Percentiles rank a stretch among this genome's conserved stretches.
These are phyloP conservation scores for Ormyrus nitidulus DNA, from an alignment of 2,888 invertebrate species.

Conservation along the genomic window DNA sequence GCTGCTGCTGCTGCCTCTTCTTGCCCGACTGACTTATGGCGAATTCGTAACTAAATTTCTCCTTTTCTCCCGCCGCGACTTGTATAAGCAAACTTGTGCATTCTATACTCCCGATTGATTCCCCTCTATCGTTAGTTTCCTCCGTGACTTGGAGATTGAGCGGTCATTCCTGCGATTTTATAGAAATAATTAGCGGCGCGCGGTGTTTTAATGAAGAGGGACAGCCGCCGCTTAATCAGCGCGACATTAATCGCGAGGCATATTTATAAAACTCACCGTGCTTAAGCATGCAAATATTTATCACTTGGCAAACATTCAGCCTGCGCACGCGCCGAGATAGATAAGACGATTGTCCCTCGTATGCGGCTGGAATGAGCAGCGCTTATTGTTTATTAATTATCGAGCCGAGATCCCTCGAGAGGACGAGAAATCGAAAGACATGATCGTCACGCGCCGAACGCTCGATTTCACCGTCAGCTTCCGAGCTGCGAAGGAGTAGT, in stretches of 20 bases:
- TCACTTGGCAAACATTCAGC: not conserved
- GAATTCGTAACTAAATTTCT: conserved; percentile 16
- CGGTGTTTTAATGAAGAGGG: conserved; percentile 20
- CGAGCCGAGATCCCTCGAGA: conserved; percentile 4
- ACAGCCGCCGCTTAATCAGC: conserved; percentile 15
- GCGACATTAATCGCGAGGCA: conserved; percentile 7
- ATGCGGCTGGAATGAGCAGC: not conserved
- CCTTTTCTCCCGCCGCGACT: not conserved
- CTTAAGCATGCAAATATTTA: not conserved
- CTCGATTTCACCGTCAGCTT: too few relatives aligned
- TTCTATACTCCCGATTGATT: not conserved
- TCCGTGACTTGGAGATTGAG: not conserved
- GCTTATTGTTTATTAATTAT: conserved; percentile 2
- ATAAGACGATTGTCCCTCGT: conserved; percentile 1
- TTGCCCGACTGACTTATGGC: conserved; percentile 18
- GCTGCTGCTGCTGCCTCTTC: conserved; percentile 8
- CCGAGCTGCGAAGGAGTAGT: not conserved
- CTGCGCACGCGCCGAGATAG: not conserved
- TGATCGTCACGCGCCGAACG: not conserved
- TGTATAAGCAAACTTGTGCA: not conserved
- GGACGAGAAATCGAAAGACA: not conserved
- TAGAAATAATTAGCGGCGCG: conserved; percentile 24
- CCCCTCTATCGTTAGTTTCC: conserved; percentile 16
- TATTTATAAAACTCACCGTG: not conserved
- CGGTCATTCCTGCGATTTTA: conserved; percentile 8